These are phyloP conservation scores for Scolopax bukidnonensis DNA, from an alignment of 2,797 vertebrate genomes.

Conservation along the genomic window DNA sequence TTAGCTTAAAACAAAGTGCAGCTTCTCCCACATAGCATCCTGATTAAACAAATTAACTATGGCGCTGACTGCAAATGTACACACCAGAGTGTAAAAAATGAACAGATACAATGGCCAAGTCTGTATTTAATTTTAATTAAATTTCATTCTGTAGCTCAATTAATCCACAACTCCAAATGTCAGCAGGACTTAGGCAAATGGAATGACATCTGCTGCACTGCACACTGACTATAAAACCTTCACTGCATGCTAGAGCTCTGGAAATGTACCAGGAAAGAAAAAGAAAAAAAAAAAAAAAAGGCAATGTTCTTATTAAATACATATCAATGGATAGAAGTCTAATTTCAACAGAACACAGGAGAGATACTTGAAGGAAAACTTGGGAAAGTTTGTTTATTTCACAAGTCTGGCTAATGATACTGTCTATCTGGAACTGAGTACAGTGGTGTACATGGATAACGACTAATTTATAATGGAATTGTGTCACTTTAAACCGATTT, in stretches of 20 bases:
- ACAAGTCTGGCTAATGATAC: neutral
- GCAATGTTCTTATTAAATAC: conserved; percentile 73
- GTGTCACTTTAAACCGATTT: neutral
- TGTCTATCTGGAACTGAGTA: neutral
- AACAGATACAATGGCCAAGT: conserved; percentile 85
- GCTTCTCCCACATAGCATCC: conserved; percentile 84
- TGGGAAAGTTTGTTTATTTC: conserved; percentile 25
- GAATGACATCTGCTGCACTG: conserved; percentile 94
- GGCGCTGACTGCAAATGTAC: conserved; percentile 81
- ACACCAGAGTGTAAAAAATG: conserved; percentile 79
- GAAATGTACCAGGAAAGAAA: conserved; percentile 79
- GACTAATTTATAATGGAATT: neutral
- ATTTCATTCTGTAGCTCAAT: conserved; percentile 91
- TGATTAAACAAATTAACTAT: conserved; percentile 93
- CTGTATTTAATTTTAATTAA: conserved; percentile 93
- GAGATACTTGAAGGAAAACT: conserved; percentile 49
- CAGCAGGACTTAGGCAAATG: conserved; percentile 96
- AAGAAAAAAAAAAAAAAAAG: conserved; percentile 1
- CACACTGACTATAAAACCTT: conserved; percentile 89
- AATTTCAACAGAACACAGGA: conserved; percentile 47
- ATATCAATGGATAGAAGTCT: conserved; percentile 60
- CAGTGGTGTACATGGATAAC: neutral
- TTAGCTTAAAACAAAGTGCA: conserved; percentile 80
- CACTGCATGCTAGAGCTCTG: conserved; percentile 85
- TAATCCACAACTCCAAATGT: conserved; percentile 94